Percentiles rank a stretch among this genome's conserved stretches.
phyloP scores from a whole-genome alignment of 2,888 invertebrate species.

The Caenorhabditis sp. region DNA sequence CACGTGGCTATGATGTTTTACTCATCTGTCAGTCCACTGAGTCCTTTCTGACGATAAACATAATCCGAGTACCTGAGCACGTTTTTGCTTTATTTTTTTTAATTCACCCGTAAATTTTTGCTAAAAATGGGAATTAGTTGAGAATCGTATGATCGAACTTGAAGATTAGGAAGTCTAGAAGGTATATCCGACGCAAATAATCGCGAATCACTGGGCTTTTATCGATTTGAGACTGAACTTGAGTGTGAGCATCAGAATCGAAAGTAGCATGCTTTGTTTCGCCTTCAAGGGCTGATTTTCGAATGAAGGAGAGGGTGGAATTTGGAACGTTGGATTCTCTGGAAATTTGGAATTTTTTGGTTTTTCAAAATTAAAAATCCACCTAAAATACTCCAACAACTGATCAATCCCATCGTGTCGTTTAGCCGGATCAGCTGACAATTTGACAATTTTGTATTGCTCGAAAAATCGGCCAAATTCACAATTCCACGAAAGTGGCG shows the following conservation, averaged over 20 bases:
- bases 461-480: conserved; percentile 21
- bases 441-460: conserved; percentile 34
- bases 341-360: not conserved
- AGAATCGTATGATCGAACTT: conserved; percentile 17
- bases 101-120: not conserved
- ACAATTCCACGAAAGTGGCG: conserved; percentile 41
- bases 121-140: not conserved
- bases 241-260: conserved; percentile 31
- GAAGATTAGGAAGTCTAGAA: conserved; percentile 33
- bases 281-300: conserved; percentile 26
- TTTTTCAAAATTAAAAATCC: not conserved
- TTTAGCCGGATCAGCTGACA: conserved; percentile 17
- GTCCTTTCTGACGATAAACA: not conserved
- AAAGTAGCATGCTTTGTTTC: conserved; percentile 33
- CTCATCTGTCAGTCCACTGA: not conserved
- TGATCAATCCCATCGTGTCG: conserved; percentile 19
- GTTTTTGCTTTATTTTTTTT: not conserved
- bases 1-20: not conserved
- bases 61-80: conserved; percentile 1
- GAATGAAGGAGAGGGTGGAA: conserved; percentile 13
- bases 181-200: conserved; percentile 34
- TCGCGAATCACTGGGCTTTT: conserved; percentile 18
- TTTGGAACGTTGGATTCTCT: conserved; percentile 19
- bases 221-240: conserved; percentile 18
- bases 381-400: conserved; percentile 16